These are phyloP conservation scores for Anser cygnoides DNA, from an alignment of 2,113 vertebrate species.

Conservation along the genomic window DNA sequence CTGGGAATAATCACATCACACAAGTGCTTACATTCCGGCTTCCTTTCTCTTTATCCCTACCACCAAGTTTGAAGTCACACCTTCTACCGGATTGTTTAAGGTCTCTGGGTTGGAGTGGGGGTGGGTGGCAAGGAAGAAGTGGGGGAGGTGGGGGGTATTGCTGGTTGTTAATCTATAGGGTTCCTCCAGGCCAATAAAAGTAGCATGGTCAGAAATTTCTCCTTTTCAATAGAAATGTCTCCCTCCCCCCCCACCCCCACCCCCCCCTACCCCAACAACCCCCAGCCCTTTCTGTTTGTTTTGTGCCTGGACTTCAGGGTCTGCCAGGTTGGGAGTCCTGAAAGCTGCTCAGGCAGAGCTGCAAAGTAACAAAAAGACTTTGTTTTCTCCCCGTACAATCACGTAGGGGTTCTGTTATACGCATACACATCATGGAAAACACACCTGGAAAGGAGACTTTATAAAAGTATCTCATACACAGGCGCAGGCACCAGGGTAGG, in stretches of 20 bases:
- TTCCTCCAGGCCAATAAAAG: conserved; percentile 65
- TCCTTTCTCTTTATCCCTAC: conserved; percentile 78
- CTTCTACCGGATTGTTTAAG: conserved; percentile 70
- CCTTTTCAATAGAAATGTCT: background rate
- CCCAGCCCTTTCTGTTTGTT: background rate
- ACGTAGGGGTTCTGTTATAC: rapidly evolving
- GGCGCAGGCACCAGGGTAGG: rapidly evolving
- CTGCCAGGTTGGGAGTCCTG: background rate
- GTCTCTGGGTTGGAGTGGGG: conserved; percentile 50
- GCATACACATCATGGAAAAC: background rate
- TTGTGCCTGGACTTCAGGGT: conserved; percentile 19
- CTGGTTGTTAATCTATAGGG: conserved; percentile 63
- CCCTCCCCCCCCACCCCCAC: background rate
- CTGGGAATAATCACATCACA: conserved; percentile 99
- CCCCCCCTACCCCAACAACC: background rate
- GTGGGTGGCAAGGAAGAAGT: conserved; percentile 7
- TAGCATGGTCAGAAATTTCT: conserved; percentile 48
- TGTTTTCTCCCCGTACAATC: background rate
- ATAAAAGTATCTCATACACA: background rate
- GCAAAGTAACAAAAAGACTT: conserved; percentile 43
- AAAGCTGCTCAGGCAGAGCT: background rate
- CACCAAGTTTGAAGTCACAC: conserved; percentile 78
- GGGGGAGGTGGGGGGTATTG: background rate
- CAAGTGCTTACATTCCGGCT: conserved; percentile 89
- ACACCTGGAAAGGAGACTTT: background rate